Evolutionary conservation across 1,140 invertebrate genomes (phyloP).

Genomic region (Platyscapa corneri): DNA sequence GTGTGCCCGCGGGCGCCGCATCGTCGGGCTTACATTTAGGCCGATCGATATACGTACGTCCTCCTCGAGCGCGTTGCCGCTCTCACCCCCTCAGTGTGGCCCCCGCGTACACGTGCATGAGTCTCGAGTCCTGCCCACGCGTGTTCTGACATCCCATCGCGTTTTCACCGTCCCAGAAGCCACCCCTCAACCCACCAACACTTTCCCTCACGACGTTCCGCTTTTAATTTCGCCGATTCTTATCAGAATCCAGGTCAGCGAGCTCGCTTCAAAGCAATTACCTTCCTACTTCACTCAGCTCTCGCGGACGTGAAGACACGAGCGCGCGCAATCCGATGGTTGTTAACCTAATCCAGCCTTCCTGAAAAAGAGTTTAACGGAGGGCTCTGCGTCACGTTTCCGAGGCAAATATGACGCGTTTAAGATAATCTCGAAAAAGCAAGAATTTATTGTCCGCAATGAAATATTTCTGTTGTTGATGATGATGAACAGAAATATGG

Average conservation of each 20-base stretch:
- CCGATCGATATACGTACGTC: constrained; percentile 66
- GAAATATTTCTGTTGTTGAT: background rate
- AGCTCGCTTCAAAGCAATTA: background rate
- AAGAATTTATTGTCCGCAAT: background rate
- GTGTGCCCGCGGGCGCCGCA: constrained; percentile 53
- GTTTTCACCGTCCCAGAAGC: background rate
- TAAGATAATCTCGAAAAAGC: background rate
- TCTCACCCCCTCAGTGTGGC: constrained; percentile 6
- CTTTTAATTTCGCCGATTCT: background rate
- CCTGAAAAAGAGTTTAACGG: background rate
- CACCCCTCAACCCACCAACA: background rate
- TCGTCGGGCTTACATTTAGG: constrained; percentile 63
- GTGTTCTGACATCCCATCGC: background rate
- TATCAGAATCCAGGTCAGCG: background rate
- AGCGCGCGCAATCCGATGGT: background rate
- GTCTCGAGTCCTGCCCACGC: background rate
- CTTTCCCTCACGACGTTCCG: background rate
- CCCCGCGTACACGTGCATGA: constrained; percentile 11
- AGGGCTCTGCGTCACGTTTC: background rate
- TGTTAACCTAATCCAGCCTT: background rate
- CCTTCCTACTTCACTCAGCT: background rate
- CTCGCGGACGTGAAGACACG: background rate
- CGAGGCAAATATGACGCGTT: background rate
- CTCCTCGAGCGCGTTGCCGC: constrained; percentile 32
- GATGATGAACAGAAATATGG: background rate